Evolutionary conservation across 2,888 invertebrate genomes (phyloP).

Genomic region (Salpingus planirostris): DNA sequence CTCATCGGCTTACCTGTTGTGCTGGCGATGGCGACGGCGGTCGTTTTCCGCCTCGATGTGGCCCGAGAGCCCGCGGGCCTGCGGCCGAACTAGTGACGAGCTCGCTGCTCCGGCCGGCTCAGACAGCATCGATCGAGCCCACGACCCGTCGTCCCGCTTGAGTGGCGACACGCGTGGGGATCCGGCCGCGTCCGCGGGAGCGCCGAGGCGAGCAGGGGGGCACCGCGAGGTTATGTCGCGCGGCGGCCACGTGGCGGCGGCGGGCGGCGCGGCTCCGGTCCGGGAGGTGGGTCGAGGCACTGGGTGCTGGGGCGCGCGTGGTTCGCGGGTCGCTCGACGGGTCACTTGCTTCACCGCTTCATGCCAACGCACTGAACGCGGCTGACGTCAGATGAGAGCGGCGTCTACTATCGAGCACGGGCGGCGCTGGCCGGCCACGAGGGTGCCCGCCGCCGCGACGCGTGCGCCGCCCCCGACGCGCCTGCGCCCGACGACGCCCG

Average conservation of each 20-base stretch:
- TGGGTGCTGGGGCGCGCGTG: conserved; percentile 19
- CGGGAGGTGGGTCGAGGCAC: conserved; percentile 13
- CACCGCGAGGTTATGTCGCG: conserved; percentile 5
- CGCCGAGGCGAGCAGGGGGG: conserved; percentile 7
- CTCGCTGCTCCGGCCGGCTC: conserved; percentile 30
- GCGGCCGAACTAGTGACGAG: conserved; percentile 27
- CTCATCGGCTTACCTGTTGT: conserved; percentile 33
- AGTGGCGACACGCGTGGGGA: conserved; percentile 19
- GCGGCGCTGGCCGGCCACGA: conserved; percentile 38
- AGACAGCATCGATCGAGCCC: conserved; percentile 36
- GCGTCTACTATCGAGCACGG: conserved; percentile 41
- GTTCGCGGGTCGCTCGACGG: conserved; percentile 27
- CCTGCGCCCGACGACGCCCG: conserved; percentile 4
- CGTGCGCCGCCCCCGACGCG: conserved; percentile 30
- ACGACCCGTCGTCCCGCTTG: conserved; percentile 22
- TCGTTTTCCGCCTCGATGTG: conserved; percentile 14
- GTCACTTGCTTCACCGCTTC: conserved; percentile 39
- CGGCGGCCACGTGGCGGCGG: conserved; percentile 1
- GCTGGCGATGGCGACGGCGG: conserved; percentile 14
- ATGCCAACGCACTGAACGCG: conserved; percentile 36
- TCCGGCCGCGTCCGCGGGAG: no score
- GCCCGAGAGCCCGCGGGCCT: conserved; percentile 22
- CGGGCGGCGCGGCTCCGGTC: no score
- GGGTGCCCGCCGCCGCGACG: conserved; percentile 34
- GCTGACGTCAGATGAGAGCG: conserved; percentile 38